These are phyloP conservation scores for Trichonephila clavipes DNA, from an alignment of 1,140 invertebrate genomes.

Conservation along the genomic window DNA sequence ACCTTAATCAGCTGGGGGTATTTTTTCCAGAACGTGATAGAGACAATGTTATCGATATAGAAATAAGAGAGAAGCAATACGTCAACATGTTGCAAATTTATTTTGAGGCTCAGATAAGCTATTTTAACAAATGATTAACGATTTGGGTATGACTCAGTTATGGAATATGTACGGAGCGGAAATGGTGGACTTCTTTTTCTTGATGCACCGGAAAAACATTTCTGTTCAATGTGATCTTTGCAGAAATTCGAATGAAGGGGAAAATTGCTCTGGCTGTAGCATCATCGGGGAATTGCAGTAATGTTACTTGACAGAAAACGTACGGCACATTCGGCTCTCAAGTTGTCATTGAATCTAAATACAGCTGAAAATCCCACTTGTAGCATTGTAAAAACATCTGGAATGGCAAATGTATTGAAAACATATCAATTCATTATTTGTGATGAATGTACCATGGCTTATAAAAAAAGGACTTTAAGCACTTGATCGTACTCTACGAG, in stretches of 20 bases:
- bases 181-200: slow-evolving; percentile 74
- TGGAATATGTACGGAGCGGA: background rate
- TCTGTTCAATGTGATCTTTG: slow-evolving; percentile 78
- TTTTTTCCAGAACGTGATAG: no score
- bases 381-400: slow-evolving; percentile 26
- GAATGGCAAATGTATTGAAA: slow-evolving; percentile 72
- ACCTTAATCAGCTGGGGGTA: no score
- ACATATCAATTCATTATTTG: slow-evolving; percentile 58
- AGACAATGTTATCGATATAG: no score
- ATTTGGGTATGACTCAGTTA: background rate
- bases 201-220: slow-evolving; percentile 80
- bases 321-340: slow-evolving; percentile 83
- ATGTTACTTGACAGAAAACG: slow-evolving; percentile 82
- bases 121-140: background rate
- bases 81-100: no score
- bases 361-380: slow-evolving; percentile 70
- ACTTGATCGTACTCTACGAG: slow-evolving; percentile 79
- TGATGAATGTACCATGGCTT: slow-evolving; percentile 79
- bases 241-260: slow-evolving; percentile 73
- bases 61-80: no score
- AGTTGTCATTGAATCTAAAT: slow-evolving; percentile 77
- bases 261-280: slow-evolving; percentile 82
- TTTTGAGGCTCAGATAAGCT: background rate
- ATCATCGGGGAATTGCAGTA: slow-evolving; percentile 83
- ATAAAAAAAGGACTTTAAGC: slow-evolving; percentile 77